These are phyloP conservation scores for Drosophila obscura DNA, from an alignment of 1,140 invertebrate genomes.

Conservation along the genomic window DNA sequence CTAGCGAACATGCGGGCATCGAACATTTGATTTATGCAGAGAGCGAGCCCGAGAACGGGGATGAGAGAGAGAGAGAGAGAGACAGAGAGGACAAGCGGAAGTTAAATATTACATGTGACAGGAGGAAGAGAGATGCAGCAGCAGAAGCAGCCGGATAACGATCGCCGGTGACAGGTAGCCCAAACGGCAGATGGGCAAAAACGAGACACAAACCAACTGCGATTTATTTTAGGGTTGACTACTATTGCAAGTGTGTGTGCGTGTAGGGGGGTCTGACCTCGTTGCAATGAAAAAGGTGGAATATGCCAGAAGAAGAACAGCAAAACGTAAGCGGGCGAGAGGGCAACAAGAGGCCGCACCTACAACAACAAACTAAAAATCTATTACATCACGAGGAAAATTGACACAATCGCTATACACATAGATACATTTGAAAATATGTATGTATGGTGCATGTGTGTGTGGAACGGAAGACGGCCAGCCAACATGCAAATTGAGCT, in stretches of 20 bases:
- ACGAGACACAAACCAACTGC: conserved; percentile 12
- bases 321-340: conserved; percentile 3
- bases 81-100: conserved; percentile 43
- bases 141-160: conserved; percentile 5
- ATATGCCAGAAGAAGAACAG: conserved; percentile 21
- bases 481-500: too few species aligned
- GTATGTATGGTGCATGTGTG: not conserved
- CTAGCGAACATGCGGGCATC: conserved; percentile 23
- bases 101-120: conserved; percentile 30
- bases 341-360: conserved; percentile 62
- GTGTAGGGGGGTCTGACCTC: conserved; percentile 57
- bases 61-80: too few species aligned
- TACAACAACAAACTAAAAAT: conserved; percentile 49
- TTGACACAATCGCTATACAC: conserved; percentile 52
- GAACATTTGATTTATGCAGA: conserved; percentile 29
- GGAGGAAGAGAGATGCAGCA: conserved; percentile 37
- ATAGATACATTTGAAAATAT: conserved; percentile 29
- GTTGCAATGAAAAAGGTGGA: conserved; percentile 40
- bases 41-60: not conserved
- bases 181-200: conserved; percentile 8
- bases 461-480: conserved; percentile 13
- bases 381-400: conserved; percentile 76
- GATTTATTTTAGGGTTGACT: conserved; percentile 46
- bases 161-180: conserved; percentile 48
- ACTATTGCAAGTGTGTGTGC: conserved; percentile 12